Evolutionary conservation across 2,113 vertebrate species (phyloP).

Genomic region (Macquaria australasica): DNA sequence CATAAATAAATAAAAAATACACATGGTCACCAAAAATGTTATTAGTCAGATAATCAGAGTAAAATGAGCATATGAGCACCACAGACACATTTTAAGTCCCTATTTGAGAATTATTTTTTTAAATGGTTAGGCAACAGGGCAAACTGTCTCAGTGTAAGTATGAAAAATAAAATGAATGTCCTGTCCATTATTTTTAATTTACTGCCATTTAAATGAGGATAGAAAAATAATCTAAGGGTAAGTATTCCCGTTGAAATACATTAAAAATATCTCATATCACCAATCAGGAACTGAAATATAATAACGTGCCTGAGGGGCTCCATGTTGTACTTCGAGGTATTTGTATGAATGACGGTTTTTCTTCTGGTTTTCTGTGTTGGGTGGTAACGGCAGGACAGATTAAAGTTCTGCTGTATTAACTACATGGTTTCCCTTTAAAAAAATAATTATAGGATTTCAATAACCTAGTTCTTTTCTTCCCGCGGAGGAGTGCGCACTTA

Average conservation of each 20-base stretch:
- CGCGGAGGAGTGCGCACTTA: slow-evolving; percentile 64
- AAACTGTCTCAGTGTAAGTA: neutral
- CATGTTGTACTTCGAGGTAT: slow-evolving; percentile 24
- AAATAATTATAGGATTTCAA: slow-evolving; percentile 68
- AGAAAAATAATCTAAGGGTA: neutral
- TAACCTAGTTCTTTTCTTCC: slow-evolving; percentile 39
- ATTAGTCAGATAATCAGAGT: neutral
- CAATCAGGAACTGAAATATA: slow-evolving; percentile 1
- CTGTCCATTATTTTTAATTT: neutral
- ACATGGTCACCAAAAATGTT: neutral
- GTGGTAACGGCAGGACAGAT: slow-evolving; percentile 47
- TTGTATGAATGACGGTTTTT: slow-evolving; percentile 37
- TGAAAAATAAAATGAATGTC: neutral
- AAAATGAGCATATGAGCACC: neutral
- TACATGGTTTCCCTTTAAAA: slow-evolving; percentile 40
- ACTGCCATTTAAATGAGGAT: neutral
- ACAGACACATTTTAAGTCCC: neutral
- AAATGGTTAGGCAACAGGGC: neutral
- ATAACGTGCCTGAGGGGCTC: neutral
- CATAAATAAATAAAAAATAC: neutral
- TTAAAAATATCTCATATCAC: neutral
- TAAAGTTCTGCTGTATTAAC: slow-evolving; percentile 56
- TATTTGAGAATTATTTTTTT: neutral
- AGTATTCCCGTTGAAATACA: neutral
- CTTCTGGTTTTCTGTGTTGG: slow-evolving; percentile 38